Base-by-base conservation (phyloP, 2,888 invertebrate species). In the Cyclophora albipunctata region DNA sequence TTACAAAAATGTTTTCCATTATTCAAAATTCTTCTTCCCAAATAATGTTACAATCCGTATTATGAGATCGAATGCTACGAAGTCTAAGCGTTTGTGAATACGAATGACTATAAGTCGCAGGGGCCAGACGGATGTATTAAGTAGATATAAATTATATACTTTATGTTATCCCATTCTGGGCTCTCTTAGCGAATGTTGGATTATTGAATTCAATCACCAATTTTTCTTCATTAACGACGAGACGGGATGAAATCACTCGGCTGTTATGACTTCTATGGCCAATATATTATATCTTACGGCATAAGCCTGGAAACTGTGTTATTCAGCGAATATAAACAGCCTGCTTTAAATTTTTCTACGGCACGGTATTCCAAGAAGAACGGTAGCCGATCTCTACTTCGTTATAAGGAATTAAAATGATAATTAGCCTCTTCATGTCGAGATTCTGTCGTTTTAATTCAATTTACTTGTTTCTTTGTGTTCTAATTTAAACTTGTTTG, bases 81-180 rank as follows among this genome's bases (percentile, higher is more conserved):
- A 63, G 60, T 71, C 73, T 76, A 77, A 80, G 78, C 72, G 79
- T 68, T 75, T 62, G 57, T 73, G 82, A 82, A 82, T 84, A 79
- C 73, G 59, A 82, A 83, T 82, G 60, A 73, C 73, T 62, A 66
- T 65, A 58, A 71, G 67, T 66, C 46, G 67, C 69, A 71, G 71
- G 73, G 73, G 75, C 75, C 66, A 63, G 69, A 70, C 63, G 64
- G 67, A 75, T 70, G 71, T 70, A 69, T 70, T 67, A 70, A 67
- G 58, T 64, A 61, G 63, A 64, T 66, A 73, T 75, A 75, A 73
- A 75, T 65, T 71, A 55, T 58, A 50, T 52, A 69, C 67, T 78
- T 78, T 78, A 78, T 78, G 64, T 69, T 62, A 57, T 63, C 61
- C 64, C 60, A 64, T 73, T 71, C 71, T 71, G 58, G 58, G 53